phyloP scores from a whole-genome alignment of 1,140 invertebrate genomes.

The Drosophila repleta region DNA sequence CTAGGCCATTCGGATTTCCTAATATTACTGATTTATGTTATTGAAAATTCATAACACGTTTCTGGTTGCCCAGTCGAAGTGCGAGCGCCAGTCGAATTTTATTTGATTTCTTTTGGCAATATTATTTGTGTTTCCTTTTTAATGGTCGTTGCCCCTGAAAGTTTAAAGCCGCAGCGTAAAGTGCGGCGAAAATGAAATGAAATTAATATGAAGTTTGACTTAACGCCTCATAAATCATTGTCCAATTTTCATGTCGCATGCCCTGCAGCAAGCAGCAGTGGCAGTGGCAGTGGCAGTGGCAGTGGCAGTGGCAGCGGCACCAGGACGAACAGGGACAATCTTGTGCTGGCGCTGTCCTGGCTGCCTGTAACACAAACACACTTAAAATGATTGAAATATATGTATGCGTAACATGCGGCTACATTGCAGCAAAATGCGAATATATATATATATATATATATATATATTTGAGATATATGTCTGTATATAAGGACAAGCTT shows the following conservation, averaged over 20 bases:
- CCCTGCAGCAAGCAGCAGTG: conserved; percentile 29
- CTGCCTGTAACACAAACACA: conserved; percentile 74
- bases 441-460: conserved; percentile 17
- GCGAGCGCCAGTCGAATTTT: conserved; percentile 35
- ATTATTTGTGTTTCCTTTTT: conserved; percentile 41
- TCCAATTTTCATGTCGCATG: conserved; percentile 66
- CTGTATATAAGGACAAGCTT: conserved; percentile 17
- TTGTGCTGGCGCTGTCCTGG: conserved; percentile 53
- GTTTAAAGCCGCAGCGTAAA: conserved; percentile 49
- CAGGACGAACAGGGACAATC: conserved; percentile 30
- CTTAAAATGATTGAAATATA: conserved; percentile 80
- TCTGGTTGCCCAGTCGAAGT: conserved; percentile 28
- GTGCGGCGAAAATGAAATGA: conserved; percentile 69
- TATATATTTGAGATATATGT: neutral
- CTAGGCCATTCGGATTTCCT: conserved; percentile 11
- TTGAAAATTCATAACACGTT: conserved; percentile 65
- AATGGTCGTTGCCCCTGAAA: conserved; percentile 34
- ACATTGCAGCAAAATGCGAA: conserved; percentile 45
- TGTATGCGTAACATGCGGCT: conserved; percentile 70
- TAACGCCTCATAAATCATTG: conserved; percentile 82
- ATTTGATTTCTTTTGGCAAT: conserved; percentile 55
- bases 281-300: neutral
- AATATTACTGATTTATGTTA: conserved; percentile 12
- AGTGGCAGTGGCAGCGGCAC: conserved; percentile 1
- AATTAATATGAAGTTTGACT: conserved; percentile 81